Base-by-base conservation (phyloP, 2,888 invertebrate species). In the Micoletzkya japonica region DNA sequence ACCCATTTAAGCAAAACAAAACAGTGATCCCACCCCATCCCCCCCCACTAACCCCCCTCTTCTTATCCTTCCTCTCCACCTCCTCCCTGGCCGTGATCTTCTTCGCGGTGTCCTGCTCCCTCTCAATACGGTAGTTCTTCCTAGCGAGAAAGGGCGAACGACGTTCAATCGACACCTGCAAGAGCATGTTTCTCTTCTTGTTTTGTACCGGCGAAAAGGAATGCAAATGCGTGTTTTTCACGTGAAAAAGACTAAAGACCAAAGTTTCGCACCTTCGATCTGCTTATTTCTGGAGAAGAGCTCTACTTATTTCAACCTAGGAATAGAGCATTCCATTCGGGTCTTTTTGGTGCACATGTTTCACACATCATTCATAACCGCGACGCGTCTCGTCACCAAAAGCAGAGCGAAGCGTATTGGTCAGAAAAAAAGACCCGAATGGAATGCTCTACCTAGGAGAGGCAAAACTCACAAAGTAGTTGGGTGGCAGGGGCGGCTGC, bases 51-150 rank as follows among this genome's bases (percentile, higher is more conserved):
- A 56, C 49, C 54, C 54, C 37, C 36, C 50, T 56, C 68, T 3
- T 70, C 72, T 59, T 67, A 67, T 70, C 37, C 72, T 66, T 36
- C 66, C 39, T 49, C 26, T 36, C 64, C 59, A 17, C 69, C 1
- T 56, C 68, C n/a, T 2, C 54, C 69, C 50, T 63, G 34, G 26
- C 73, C n/a, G 49, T 64, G 63, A 44, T 44, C 57, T 52, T 61
- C 56, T 14, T 34, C n/a, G n/a, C 56, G 28, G 24, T 14, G 39
- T 49, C 54, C 54, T 69, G 57, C 63, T 61, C 59, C 63, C 66
- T 54, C 30, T 66, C 54, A n/a, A 66, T 52, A 1, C 64, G 36
- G 64, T 54, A 66, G 28, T 66, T 70, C 34, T 68, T 59, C 58
- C 37, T 7, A 44, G 54, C 24, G 14, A 20, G 2, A 17, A 57